These are phyloP conservation scores for Cantharis flavilabris DNA, from an alignment of 2,888 invertebrate species.

Conservation along the genomic window DNA sequence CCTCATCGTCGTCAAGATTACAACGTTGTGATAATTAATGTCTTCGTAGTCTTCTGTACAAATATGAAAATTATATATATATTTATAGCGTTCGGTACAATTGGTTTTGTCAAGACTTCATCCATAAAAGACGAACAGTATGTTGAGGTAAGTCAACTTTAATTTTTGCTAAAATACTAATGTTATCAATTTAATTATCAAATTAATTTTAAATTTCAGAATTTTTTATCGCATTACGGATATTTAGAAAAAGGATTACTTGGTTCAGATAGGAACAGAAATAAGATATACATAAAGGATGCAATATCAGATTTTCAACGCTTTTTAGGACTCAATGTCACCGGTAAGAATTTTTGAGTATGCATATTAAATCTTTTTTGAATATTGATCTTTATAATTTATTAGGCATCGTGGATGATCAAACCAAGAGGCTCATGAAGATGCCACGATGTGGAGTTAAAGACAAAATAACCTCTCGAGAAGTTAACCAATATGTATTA, in stretches of 20 bases:
- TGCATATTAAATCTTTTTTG: rapidly evolving
- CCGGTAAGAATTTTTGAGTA: not conserved
- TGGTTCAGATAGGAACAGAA: not conserved
- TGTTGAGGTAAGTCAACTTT: too few relatives aligned
- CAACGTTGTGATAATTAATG: too few relatives aligned
- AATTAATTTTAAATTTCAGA: not conserved
- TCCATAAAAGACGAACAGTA: too few relatives aligned
- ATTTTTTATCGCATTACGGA: not conserved
- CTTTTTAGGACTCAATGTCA: not conserved
- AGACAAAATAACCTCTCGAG: not conserved
- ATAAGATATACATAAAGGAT: not conserved
- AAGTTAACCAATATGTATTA: not conserved
- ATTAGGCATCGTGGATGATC: not conserved
- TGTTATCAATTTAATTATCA: not conserved
- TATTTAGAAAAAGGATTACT: not conserved
- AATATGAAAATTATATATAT: too few relatives aligned
- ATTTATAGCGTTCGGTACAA: too few relatives aligned
- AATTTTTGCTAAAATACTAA: too few relatives aligned
- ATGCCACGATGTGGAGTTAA: not conserved
- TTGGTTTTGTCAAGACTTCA: too few relatives aligned
- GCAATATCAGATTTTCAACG: not conserved
- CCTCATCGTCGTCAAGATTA: too few relatives aligned
- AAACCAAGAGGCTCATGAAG: not conserved
- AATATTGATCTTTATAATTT: not conserved
- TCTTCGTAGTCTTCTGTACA: too few relatives aligned